These are phyloP conservation scores for Neuroterus valhalla DNA, from an alignment of 1,140 invertebrate species.

Conservation along the genomic window DNA sequence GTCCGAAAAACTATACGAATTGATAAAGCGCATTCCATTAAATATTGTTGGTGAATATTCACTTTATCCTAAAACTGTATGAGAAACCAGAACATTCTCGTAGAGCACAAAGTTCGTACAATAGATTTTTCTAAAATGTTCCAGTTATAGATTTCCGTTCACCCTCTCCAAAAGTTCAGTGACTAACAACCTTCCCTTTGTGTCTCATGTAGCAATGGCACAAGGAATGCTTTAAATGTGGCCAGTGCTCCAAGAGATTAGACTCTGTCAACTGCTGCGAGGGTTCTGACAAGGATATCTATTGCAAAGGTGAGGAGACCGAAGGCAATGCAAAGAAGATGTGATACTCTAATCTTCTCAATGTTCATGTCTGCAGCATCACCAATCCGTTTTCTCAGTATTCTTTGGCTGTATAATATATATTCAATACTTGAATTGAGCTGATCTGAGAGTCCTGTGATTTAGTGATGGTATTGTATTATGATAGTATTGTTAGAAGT, in stretches of 20 bases:
- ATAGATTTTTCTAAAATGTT: not conserved
- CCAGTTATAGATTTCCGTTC: not conserved
- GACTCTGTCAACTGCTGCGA: slow-evolving; percentile 97
- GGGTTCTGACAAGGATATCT: slow-evolving; percentile 96
- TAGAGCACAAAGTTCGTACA: not conserved
- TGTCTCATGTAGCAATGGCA: slow-evolving; percentile 82
- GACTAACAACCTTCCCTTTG: slow-evolving; percentile 70
- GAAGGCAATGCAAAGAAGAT: slow-evolving; percentile 44
- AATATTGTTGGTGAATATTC: not conserved
- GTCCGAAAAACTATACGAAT: too few relatives aligned
- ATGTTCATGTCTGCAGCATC: not conserved
- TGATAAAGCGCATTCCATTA: too few relatives aligned
- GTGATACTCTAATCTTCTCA: slow-evolving; percentile 46
- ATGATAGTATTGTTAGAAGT: not conserved
- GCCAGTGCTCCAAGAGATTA: slow-evolving; percentile 93
- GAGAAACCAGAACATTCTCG: too few relatives aligned
- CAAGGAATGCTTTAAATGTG: slow-evolving; percentile 97
- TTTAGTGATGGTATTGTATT: too few relatives aligned
- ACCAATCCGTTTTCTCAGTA: not conserved
- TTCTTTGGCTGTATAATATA: too few relatives aligned
- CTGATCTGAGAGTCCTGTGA: too few relatives aligned
- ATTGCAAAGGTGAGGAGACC: slow-evolving; percentile 91
- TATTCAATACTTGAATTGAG: too few relatives aligned
- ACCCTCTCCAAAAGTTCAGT: slow-evolving; percentile 50
- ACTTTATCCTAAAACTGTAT: not conserved